A percentile compares a stretch with the other conserved stretches of the same genome.
Conservation (phyloP, 2,797 vertebrate species). For the Perodicticus potto region DNA sequence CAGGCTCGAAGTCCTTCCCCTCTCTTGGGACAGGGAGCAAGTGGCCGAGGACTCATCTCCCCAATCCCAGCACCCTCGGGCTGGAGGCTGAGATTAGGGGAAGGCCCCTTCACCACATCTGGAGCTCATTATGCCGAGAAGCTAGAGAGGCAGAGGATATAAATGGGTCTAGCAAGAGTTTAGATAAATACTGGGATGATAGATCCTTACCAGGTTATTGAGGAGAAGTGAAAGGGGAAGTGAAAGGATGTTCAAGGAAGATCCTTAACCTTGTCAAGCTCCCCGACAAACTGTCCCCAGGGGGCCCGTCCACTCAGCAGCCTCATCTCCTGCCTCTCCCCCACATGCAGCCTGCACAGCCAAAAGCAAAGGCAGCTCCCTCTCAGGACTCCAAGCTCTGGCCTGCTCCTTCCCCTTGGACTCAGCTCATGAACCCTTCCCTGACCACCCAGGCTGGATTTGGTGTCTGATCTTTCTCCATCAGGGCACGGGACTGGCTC, state of each 20-base stretch:
- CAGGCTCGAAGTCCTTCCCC: background rate
- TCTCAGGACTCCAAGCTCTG: background rate
- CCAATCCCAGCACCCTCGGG: conserved; percentile 11
- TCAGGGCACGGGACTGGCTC: background rate
- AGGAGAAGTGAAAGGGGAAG: conserved; percentile 80
- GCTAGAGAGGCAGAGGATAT: conserved; percentile 71
- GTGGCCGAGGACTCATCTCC: background rate
- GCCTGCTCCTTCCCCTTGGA: background rate
- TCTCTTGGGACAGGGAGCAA: background rate
- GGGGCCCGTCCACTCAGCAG: conserved; percentile 72
- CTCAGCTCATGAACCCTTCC: background rate
- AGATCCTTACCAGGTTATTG: conserved; percentile 67
- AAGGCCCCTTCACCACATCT: conserved; percentile 77
- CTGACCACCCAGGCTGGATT: background rate
- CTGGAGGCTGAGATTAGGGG: conserved; percentile 40
- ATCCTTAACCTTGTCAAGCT: conserved; percentile 83
- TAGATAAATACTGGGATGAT: conserved; percentile 83
- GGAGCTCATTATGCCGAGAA: conserved; percentile 74
- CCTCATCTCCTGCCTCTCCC: conserved; percentile 72
- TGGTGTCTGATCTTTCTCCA: background rate
- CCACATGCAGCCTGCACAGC: conserved; percentile 24
- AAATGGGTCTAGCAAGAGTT: conserved; percentile 82
- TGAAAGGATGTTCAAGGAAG: conserved; percentile 79
- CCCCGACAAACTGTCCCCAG: conserved; percentile 78
- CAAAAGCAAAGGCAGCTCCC: background rate